A percentile compares a stretch with the other conserved stretches of the same genome.
phyloP scores from a whole-genome alignment of 2,797 vertebrate genomes.

The Hafferia zeledoni region DNA sequence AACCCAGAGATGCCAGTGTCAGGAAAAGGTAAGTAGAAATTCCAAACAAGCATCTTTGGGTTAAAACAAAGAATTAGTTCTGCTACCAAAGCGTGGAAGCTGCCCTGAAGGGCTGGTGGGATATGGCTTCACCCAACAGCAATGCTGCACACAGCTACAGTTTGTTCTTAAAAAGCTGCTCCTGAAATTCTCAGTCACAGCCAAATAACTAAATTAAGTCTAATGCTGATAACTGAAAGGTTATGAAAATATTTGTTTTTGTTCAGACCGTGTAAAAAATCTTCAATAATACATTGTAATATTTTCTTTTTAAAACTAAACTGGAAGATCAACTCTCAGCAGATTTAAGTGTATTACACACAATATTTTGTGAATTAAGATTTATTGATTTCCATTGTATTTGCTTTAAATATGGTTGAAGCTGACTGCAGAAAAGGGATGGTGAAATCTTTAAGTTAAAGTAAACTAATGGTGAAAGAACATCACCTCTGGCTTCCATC shows the following conservation, averaged over 20 bases:
- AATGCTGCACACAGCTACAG: conserved; percentile 68
- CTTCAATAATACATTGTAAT: conserved; percentile 46
- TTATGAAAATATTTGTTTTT: conserved; percentile 71
- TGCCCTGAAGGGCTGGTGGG: conserved; percentile 58
- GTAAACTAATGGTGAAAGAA: conserved; percentile 83
- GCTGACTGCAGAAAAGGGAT: conserved; percentile 79
- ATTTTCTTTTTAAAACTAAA: conserved; percentile 65
- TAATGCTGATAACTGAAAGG: conserved; percentile 65
- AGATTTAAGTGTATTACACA: conserved; percentile 80
- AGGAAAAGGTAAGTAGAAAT: background rate
- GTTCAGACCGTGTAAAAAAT: conserved; percentile 71
- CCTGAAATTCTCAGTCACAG: conserved; percentile 55
- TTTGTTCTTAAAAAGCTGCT: conserved; percentile 39
- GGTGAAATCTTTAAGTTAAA: conserved; percentile 81
- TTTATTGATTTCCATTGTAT: conserved; percentile 80
- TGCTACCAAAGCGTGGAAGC: conserved; percentile 39
- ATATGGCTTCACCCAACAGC: conserved; percentile 76
- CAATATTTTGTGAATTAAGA: conserved; percentile 71
- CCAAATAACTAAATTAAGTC: conserved; percentile 56
- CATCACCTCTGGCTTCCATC: conserved; percentile 85
- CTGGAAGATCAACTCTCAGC: conserved; percentile 75
- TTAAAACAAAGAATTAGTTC: background rate
- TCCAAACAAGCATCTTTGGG: conserved; percentile 52
- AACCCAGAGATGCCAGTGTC: background rate
- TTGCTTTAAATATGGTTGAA: conserved; percentile 81